These are phyloP conservation scores for Oopsacas minuta DNA, from an alignment of 37 sponge, comb jelly and placozoan species.

Conservation along the genomic window DNA sequence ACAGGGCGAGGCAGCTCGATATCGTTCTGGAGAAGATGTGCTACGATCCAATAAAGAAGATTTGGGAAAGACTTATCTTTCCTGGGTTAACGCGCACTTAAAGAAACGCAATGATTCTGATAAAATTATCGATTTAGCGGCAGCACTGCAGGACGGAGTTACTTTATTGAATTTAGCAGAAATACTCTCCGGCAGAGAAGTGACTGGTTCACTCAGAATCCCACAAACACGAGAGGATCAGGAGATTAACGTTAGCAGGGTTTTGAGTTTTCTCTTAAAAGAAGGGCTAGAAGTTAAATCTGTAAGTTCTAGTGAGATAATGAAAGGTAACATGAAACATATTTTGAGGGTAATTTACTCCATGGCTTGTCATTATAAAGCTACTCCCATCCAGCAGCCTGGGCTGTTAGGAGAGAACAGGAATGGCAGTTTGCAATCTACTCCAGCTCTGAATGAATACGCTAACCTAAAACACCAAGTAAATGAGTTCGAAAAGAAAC, in stretches of 20 bases:
- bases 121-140: background rate
- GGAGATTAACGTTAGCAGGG: background rate
- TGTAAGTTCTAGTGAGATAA: background rate
- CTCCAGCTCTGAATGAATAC: background rate
- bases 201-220: background rate
- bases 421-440: background rate
- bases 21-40: no score
- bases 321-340: background rate
- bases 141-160: background rate
- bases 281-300: background rate
- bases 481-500: slow-evolving; percentile 1
- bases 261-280: background rate
- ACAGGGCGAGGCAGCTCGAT: no score
- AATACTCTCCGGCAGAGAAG: background rate
- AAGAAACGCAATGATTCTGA: background rate
- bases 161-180: background rate
- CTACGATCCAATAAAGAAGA: background rate
- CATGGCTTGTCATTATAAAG: background rate
- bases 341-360: background rate
- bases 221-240: background rate
- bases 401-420: background rate
- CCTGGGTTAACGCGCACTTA: slow-evolving; percentile 5
- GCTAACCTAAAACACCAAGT: background rate
- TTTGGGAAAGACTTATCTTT: background rate
- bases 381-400: background rate